phyloP scores from a whole-genome alignment of 1,140 invertebrate genomes.

The Cephus cinctus region DNA sequence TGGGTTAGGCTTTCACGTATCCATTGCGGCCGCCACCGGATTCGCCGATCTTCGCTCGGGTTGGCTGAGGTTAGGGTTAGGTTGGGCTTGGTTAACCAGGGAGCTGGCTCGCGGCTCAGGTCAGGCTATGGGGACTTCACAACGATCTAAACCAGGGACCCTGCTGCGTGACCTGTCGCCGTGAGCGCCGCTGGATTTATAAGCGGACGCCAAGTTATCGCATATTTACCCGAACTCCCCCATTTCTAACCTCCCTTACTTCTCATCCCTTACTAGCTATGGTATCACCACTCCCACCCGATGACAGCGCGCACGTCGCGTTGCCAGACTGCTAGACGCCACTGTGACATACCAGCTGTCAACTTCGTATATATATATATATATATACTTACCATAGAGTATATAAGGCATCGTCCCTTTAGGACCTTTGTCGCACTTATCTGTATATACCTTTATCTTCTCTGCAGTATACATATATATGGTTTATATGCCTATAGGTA shows the following conservation, averaged over 20 bases:
- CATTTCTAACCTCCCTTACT: constrained; percentile 17
- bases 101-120: too few relatives aligned
- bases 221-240: constrained; percentile 46
- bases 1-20: too few relatives aligned
- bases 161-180: constrained; percentile 55
- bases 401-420: constrained; percentile 3
- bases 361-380: too few relatives aligned
- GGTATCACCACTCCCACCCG: constrained; percentile 19
- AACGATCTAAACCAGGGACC: constrained; percentile 33
- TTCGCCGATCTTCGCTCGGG: too few relatives aligned
- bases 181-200: constrained; percentile 53
- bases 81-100: too few relatives aligned
- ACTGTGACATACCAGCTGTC: constrained; percentile 16
- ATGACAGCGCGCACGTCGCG: constrained; percentile 30
- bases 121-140: too few relatives aligned
- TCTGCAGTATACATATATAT: too few relatives aligned
- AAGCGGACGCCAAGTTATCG: constrained; percentile 54
- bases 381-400: too few relatives aligned
- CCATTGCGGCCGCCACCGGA: too few relatives aligned
- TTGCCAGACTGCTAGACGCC: constrained; percentile 29
- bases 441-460: too few relatives aligned
- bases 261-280: constrained; percentile 12
- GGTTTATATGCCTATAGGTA: too few relatives aligned
- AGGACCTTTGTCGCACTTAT: not conserved
- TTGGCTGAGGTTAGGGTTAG: too few relatives aligned